Conservation (phyloP, 2,113 vertebrate genomes). For the Polyodon spathula region DNA sequence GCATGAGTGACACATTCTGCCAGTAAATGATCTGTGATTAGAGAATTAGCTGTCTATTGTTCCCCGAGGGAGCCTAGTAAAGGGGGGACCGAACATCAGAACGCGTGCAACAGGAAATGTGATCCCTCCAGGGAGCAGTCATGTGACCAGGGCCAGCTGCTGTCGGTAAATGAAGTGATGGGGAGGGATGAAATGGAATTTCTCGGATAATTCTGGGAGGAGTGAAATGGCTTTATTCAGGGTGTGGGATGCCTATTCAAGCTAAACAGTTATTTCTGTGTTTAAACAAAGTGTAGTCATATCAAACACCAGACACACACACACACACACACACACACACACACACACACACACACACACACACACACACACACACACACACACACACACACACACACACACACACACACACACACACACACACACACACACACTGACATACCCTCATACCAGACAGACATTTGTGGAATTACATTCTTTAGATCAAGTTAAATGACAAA, state of each 20-base stretch:
- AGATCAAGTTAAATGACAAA: too few relatives aligned
- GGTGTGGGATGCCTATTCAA: slow-evolving; percentile 28
- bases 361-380: too few relatives aligned
- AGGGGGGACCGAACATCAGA: not conserved
- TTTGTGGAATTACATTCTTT: too few relatives aligned
- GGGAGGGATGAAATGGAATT: slow-evolving; percentile 17
- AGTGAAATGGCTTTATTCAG: slow-evolving; percentile 25
- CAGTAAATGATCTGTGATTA: slow-evolving; percentile 5
- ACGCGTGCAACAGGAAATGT: slow-evolving; percentile 11
- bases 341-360: too few relatives aligned
- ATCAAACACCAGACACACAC: not conserved
- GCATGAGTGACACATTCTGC: not conserved
- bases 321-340: not conserved
- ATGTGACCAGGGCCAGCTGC: slow-evolving; percentile 22
- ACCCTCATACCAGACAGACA: too few relatives aligned
- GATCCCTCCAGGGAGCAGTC: slow-evolving; percentile 3
- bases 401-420: too few relatives aligned
- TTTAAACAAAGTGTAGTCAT: not conserved
- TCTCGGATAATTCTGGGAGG: slow-evolving; percentile 20
- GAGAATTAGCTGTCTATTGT: not conserved
- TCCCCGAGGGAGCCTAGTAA: not conserved
- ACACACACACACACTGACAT: too few relatives aligned
- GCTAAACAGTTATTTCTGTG: slow-evolving; percentile 21
- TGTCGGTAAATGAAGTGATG: slow-evolving; percentile 17
- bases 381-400: too few relatives aligned